phyloP scores from a whole-genome alignment of 2,888 invertebrate species.

The Cerastoderma edule region DNA sequence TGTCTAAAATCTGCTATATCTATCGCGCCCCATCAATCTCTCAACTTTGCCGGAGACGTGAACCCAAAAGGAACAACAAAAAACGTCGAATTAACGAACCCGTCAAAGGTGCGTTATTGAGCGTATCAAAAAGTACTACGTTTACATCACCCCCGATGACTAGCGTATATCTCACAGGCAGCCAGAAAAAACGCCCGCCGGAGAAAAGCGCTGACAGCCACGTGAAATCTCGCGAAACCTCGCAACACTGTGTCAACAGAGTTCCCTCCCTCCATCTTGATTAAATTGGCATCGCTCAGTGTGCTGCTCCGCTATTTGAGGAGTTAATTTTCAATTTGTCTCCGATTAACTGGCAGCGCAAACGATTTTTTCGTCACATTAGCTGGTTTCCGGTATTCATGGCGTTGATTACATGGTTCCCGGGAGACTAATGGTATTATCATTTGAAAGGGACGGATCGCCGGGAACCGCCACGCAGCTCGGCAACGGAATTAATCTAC shows the following conservation, averaged over 20 bases:
- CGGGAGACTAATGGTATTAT: constrained; percentile 58
- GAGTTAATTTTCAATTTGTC: constrained; percentile 83
- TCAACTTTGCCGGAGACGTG: too few relatives aligned
- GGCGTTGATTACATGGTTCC: constrained; percentile 58
- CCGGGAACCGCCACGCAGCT: constrained; percentile 36
- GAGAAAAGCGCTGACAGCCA: not conserved
- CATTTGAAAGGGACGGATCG: constrained; percentile 60
- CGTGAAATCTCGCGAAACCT: not conserved
- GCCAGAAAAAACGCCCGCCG: not conserved
- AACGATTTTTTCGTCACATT: constrained; percentile 73
- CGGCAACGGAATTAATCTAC: constrained; percentile 63
- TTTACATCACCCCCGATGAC: not conserved
- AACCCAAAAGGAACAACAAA: too few relatives aligned
- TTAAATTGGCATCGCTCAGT: constrained; percentile 79
- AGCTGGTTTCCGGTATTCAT: constrained; percentile 60
- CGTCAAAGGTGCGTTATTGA: constrained; percentile 11
- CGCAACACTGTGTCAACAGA: constrained; percentile 41
- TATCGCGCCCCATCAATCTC: too few relatives aligned
- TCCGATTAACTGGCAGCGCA: constrained; percentile 77
- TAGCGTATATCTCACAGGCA: too few relatives aligned
- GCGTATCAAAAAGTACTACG: constrained; percentile 1
- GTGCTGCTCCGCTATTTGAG: constrained; percentile 80
- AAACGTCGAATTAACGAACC: not conserved
- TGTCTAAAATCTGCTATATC: too few relatives aligned
- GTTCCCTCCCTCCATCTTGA: constrained; percentile 66